Conservation (phyloP, 2,888 invertebrate species). For the Drosophila dives region DNA sequence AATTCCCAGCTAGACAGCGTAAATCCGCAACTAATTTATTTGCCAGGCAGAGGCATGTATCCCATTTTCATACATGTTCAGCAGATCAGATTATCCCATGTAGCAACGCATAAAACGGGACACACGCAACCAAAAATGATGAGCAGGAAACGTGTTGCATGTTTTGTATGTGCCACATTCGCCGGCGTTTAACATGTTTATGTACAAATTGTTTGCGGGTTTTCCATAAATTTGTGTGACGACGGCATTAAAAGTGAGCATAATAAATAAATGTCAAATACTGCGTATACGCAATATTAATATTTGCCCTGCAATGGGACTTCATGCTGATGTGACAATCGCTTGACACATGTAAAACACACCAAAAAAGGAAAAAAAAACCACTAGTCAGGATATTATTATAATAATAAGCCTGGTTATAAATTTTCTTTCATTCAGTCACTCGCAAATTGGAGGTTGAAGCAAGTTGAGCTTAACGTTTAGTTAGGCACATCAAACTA, state of each 20-base stretch:
- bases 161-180: constrained; percentile 35
- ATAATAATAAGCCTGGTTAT: constrained; percentile 45
- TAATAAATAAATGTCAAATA: constrained; percentile 69
- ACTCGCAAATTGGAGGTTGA: constrained; percentile 21
- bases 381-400: constrained; percentile 58
- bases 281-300: constrained; percentile 70
- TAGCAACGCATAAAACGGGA: constrained; percentile 50
- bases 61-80: constrained; percentile 7
- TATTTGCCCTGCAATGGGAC: constrained; percentile 32
- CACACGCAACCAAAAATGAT: constrained; percentile 52
- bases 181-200: constrained; percentile 6
- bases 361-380: background rate
- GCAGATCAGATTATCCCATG: constrained; percentile 5
- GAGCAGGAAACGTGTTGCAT: constrained; percentile 71
- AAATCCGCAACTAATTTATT: constrained; percentile 68
- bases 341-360: constrained; percentile 63
- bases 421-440: constrained; percentile 9
- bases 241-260: constrained; percentile 55
- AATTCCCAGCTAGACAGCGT: constrained; percentile 40
- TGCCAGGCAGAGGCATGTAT: constrained; percentile 39
- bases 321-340: constrained; percentile 62
- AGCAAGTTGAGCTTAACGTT: background rate
- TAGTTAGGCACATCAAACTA: background rate
- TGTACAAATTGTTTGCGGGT: constrained; percentile 61
- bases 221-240: constrained; percentile 67